These are phyloP conservation scores for Prionace glauca DNA, from an alignment of 2,797 vertebrate genomes.

Conservation along the genomic window DNA sequence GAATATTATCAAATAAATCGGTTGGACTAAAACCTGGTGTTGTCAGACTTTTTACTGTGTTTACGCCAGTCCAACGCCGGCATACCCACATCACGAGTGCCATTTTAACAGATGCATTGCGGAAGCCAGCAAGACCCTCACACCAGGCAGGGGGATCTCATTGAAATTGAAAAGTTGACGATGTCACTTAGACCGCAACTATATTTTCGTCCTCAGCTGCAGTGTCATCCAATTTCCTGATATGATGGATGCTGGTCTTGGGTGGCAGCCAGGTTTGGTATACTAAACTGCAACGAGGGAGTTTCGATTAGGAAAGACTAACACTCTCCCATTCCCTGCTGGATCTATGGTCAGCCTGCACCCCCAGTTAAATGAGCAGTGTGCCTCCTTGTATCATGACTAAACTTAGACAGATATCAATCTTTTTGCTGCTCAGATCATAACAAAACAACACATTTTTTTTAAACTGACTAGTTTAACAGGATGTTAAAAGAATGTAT, in stretches of 20 bases:
- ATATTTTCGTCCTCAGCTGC: background rate
- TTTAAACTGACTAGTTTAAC: background rate
- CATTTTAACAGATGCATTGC: background rate
- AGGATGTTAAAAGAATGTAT: background rate
- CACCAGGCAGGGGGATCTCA: background rate
- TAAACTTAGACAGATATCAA: background rate
- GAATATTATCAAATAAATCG: no score
- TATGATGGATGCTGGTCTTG: background rate
- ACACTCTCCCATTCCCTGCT: background rate
- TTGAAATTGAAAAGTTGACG: background rate
- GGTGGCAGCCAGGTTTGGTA: background rate
- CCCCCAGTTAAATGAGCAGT: background rate
- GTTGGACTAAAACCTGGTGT: no score
- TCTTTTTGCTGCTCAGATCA: background rate
- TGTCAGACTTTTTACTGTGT: no score
- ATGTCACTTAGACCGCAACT: background rate
- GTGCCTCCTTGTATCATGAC: background rate
- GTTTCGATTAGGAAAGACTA: background rate
- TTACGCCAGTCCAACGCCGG: no score
- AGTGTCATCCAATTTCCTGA: background rate
- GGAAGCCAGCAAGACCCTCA: background rate
- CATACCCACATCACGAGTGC: no score
- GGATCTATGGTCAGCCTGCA: no score
- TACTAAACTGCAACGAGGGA: background rate
- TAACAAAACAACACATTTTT: background rate